Evolutionary conservation across 2,888 invertebrate genomes (phyloP).

Genomic region (Tachina grossa): DNA sequence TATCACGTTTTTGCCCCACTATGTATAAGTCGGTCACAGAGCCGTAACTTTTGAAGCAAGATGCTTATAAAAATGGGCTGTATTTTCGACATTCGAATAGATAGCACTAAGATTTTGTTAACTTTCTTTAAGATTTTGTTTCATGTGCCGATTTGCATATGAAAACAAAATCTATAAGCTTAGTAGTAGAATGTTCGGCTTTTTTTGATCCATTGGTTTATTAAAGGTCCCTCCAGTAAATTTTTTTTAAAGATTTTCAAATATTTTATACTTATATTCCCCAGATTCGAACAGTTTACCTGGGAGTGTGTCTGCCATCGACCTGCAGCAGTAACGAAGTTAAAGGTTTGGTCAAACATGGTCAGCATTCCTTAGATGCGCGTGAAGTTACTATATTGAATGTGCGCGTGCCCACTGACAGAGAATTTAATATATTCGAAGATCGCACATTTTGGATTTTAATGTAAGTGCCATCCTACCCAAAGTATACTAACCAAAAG

Average conservation of each 20-base stretch:
- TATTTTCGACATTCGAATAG: too few species aligned
- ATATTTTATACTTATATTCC: conserved; percentile 15
- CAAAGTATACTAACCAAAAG: not conserved
- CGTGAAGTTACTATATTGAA: conserved; percentile 85
- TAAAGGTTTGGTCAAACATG: conserved; percentile 84
- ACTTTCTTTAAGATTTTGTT: too few species aligned
- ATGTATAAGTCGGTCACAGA: too few species aligned
- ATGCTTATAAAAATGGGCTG: too few species aligned
- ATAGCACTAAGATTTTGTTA: too few species aligned
- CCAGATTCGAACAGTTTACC: conserved; percentile 88
- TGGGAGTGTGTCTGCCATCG: conserved; percentile 90
- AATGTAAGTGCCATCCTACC: conserved; percentile 84
- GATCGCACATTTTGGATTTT: conserved; percentile 89
- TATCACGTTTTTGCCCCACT: too few species aligned
- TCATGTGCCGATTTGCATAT: too few species aligned
- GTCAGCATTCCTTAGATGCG: conserved; percentile 83
- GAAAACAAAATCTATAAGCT: too few species aligned
- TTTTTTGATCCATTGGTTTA: too few species aligned
- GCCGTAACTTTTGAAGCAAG: too few species aligned
- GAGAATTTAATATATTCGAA: conserved; percentile 86
- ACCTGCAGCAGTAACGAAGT: conserved; percentile 87
- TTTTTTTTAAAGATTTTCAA: not conserved
- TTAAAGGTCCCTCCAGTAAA: too few species aligned
- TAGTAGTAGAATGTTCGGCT: too few species aligned
- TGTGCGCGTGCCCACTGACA: conserved; percentile 88